Evolutionary conservation across 2,797 vertebrate species (phyloP).

Genomic region (Dipus sagitta): DNA sequence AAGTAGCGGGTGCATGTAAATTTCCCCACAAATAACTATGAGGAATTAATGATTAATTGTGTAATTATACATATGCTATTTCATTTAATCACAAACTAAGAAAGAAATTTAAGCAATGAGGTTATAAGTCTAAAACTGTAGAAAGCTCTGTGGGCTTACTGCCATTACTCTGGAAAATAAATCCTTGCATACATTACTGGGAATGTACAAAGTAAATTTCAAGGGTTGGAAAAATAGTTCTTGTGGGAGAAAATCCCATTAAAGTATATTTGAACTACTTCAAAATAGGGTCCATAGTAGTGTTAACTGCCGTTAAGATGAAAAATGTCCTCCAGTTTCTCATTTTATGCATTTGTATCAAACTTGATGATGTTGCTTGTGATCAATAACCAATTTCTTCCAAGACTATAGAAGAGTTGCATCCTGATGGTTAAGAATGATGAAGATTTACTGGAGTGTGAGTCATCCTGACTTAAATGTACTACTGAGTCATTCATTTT

Average conservation of each 20-base stretch:
- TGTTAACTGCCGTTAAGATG: conserved; percentile 63
- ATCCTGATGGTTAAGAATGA: conserved; percentile 59
- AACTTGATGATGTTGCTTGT: conserved; percentile 65
- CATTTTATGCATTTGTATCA: conserved; percentile 59
- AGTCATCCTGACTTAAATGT: conserved; percentile 69
- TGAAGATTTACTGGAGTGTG: conserved; percentile 70
- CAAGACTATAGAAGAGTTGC: conserved; percentile 68
- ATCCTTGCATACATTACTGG: conserved; percentile 23
- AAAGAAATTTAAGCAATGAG: conserved; percentile 57
- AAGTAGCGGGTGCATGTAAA: not conserved
- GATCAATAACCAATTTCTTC: conserved; percentile 78
- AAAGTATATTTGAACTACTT: conserved; percentile 69
- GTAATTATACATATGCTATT: conserved; percentile 19
- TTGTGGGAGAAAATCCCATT: conserved; percentile 64
- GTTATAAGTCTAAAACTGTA: conserved; percentile 55
- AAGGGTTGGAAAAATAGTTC: conserved; percentile 64
- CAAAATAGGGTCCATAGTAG: conserved; percentile 23
- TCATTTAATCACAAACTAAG: conserved; percentile 55
- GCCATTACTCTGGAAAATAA: conserved; percentile 61
- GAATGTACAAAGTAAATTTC: conserved; percentile 62
- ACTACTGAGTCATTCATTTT: conserved; percentile 62
- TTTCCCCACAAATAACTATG: not conserved
- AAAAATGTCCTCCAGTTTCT: conserved; percentile 49
- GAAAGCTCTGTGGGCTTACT: conserved; percentile 38
- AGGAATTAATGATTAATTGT: conserved; percentile 63